Base-by-base conservation (phyloP, 2,888 invertebrate genomes). In the Cotesia congregata region DNA sequence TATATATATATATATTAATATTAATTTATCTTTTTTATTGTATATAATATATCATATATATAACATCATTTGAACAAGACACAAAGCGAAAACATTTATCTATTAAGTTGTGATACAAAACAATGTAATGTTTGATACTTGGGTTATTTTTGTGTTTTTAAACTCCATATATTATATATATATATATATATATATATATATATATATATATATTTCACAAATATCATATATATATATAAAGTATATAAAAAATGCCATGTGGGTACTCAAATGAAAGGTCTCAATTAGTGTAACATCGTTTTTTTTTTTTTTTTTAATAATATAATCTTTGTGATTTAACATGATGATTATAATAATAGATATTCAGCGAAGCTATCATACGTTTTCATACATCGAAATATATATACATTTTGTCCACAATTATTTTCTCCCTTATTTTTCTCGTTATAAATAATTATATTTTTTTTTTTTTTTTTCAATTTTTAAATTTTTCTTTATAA, bases 341-440 rank as follows among this genome's bases (percentile, higher is more conserved):
- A 72, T 40, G 15, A 61, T 62, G 38, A 62, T 62, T 15, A 72
- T 61, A 61, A 60, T 39, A 74, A 69, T 79, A 30, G 30, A 64
- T 67, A 64, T 73, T 71, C 75, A 77, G 78, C 77, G 68, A 79
- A 80, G 79, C 77, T 67, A 67, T n/a, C 12, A 39, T 12, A 67
- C 30, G 7, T 9, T 67, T 67, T 9, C 67, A 20, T 20, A 20
- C 39, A 15, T 20, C 9, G 39, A 67, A 50, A 50, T 50, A 50
- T 50, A 41, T 12, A 67, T 15, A 17, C 30, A 50, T 40, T 67
- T 5, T 67, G n/a, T 40, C 20, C 50, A 68, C 50, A 68, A 68
- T 68, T 68, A 41, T 68, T 41, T 68, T 41, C 30, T 30, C 30
- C 3, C 30, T 30, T 4, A 30, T 30, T 30, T 15, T 38, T 39